These are phyloP conservation scores for Vesta saturnalis DNA, from an alignment of 2,888 invertebrate species.

Conservation along the genomic window DNA sequence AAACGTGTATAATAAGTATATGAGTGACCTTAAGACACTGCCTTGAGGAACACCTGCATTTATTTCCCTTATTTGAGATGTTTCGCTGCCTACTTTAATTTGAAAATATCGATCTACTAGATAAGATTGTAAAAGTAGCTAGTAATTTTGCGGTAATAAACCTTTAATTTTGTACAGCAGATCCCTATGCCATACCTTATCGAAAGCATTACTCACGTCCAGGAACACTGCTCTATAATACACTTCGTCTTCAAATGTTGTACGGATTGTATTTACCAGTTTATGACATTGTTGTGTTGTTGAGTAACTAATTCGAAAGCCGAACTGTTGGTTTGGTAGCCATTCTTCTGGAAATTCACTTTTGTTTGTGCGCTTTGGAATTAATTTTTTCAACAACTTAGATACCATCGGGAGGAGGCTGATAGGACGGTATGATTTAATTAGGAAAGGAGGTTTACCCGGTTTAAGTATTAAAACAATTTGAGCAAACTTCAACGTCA, in stretches of 20 bases:
- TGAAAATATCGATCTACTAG: neutral
- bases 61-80: no score
- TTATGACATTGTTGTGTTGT: neutral
- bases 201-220: neutral
- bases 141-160: neutral
- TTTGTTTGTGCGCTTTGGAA: neutral
- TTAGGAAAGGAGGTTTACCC: no score
- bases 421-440: neutral
- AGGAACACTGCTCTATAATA: neutral
- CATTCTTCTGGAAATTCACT: neutral
- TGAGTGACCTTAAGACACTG: neutral
- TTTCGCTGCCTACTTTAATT: neutral
- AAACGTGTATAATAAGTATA: neutral
- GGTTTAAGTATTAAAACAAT: no score
- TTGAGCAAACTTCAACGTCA: no score
- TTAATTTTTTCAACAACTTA: neutral
- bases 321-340: neutral
- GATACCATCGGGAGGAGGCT: no score
- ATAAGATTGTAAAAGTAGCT: neutral
- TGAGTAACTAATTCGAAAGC: no score
- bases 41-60: no score
- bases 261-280: neutral
- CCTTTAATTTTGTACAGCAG: no score
- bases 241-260: no score
- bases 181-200: no score